phyloP scores from a whole-genome alignment of 2,888 invertebrate genomes.

The Diadromus collaris region DNA sequence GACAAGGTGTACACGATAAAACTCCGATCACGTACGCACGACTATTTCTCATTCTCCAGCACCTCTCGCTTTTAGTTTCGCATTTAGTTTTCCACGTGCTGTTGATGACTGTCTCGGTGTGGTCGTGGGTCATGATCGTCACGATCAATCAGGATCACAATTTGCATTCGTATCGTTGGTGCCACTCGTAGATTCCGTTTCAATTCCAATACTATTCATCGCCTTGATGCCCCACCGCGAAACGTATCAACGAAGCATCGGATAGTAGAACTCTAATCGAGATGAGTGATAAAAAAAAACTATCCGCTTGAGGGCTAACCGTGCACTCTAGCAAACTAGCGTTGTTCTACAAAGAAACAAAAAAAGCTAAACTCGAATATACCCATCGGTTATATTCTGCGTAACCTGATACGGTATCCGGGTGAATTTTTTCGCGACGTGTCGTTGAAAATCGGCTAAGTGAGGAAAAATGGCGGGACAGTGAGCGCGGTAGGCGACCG shows the following conservation, averaged over 20 bases:
- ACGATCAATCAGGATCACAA: neutral
- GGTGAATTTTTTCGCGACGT: constrained; percentile 1
- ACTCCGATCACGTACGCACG: constrained; percentile 41
- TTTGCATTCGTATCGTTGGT: neutral
- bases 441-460: constrained; percentile 37
- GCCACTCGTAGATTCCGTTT: too few relatives aligned
- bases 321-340: constrained; percentile 7
- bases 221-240: neutral
- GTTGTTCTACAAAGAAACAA: neutral
- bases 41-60: constrained; percentile 34
- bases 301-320: constrained; percentile 12
- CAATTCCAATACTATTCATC: neutral
- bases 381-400: constrained; percentile 10
- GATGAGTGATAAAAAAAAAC: constrained; percentile 31
- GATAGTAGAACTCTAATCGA: constrained; percentile 3
- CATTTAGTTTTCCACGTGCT: constrained; percentile 19
- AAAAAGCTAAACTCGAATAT: constrained; percentile 16
- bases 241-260: constrained; percentile 4
- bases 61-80: constrained; percentile 19
- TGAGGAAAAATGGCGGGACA: constrained; percentile 23
- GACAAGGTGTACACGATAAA: constrained; percentile 34
- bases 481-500: constrained; percentile 19
- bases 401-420: constrained; percentile 3
- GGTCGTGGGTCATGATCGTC: neutral
- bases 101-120: neutral